Base-by-base conservation (phyloP, 2,888 invertebrate species). In the Pheosia tremula region DNA sequence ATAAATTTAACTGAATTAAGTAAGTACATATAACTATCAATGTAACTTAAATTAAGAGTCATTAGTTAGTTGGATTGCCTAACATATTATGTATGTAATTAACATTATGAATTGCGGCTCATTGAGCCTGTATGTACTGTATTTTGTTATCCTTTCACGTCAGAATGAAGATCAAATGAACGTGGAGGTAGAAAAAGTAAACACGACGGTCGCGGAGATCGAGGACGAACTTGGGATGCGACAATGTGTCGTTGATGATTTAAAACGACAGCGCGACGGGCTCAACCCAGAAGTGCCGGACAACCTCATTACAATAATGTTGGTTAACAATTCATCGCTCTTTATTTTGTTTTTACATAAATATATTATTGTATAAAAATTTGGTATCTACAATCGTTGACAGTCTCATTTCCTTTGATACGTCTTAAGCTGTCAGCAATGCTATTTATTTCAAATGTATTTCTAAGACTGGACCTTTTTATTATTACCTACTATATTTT, bases 161-260 rank as follows among this genome's bases (percentile, higher is more conserved):
- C 62, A 90, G 89, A 79, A 86, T 63, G 80, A 86, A 77, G 79
- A 80, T 4, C 80, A 81, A 72, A 81, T 86, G 67, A 80, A 69
- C 38, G 71, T 47, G 1, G 82, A 87, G 61, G 77, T 78, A 8
- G 80, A 82, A 61, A 75, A 77, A 56, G 61, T 80, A 5, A 77
- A 79, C 13, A 64, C 57, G 10, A 67, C 56, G n/a, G 77, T 80
- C 64, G 63, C 56, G 6, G 74, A 81, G 52, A 72, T 84, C 0
- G 73, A 82, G 68, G 67, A 62, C 3, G 81, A 83, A 67, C 65
- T 77, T 59, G 64, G 62, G 47, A 76, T 74, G n/a, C 77, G 79
- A 37, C 76, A 80, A 66, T 63, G 59, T n/a, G 63, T 73, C 47
- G 77, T 84, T 47, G 74, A 79, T 57, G 78, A 81, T 61, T 58